These are phyloP conservation scores for Apus apus DNA, from an alignment of 2,113 vertebrate genomes.

Conservation along the genomic window DNA sequence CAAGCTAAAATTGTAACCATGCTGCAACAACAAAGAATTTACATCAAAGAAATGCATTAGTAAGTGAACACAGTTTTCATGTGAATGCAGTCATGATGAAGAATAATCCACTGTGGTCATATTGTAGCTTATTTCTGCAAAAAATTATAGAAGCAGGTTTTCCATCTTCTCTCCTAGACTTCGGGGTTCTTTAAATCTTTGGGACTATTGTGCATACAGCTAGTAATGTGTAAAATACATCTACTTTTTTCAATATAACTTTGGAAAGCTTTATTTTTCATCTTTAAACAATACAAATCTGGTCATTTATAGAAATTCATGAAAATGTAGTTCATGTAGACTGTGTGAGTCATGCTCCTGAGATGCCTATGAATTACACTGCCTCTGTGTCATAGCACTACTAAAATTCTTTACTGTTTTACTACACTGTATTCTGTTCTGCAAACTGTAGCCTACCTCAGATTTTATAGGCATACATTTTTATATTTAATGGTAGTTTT, in stretches of 20 bases:
- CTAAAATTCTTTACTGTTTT: conserved; percentile 30
- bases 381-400: background rate
- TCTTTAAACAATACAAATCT: background rate
- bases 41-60: background rate
- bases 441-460: background rate
- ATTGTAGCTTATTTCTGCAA: background rate
- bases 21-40: background rate
- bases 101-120: background rate
- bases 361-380: conserved; percentile 32
- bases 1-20: background rate
- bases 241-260: background rate
- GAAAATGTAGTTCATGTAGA: background rate
- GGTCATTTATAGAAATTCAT: background rate
- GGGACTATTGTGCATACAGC: background rate
- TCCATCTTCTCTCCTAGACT: background rate
- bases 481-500: conserved; percentile 14
- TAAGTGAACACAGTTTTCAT: background rate
- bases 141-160: background rate
- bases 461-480: background rate
- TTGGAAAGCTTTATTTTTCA: background rate
- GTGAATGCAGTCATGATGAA: background rate
- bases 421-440: background rate
- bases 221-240: background rate
- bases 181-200: background rate
- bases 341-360: background rate